A percentile compares a stretch with the other conserved stretches of the same genome.
These are phyloP conservation scores for Caenorhabditis sp. DNA, from an alignment of 2,888 invertebrate species.

Conservation along the genomic window DNA sequence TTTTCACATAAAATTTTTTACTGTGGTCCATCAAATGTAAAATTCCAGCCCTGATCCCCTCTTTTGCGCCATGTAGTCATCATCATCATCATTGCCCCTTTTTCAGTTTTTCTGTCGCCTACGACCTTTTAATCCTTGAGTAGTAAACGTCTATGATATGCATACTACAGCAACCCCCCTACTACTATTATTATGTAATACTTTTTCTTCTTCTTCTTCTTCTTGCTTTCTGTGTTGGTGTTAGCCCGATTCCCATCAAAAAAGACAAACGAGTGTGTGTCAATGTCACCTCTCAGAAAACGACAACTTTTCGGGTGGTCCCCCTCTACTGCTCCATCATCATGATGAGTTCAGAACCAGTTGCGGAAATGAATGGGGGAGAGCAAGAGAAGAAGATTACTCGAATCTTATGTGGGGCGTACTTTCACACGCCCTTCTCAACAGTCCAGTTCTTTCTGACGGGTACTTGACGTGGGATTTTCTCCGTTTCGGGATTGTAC, in stretches of 20 bases:
- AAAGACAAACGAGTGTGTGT: conserved; percentile 52
- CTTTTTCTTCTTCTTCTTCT: too few species aligned
- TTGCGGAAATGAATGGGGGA: background rate
- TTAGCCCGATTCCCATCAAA: conserved; percentile 33
- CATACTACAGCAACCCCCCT: conserved; percentile 48
- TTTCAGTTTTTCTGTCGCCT: conserved; percentile 5
- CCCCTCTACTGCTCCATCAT: conserved; percentile 14
- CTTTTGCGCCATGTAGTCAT: too few species aligned
- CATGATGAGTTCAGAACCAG: conserved; percentile 41
- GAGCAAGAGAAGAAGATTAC: conserved; percentile 25
- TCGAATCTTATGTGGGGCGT: background rate
- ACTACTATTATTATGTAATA: conserved; percentile 25
- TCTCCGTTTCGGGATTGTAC: conserved; percentile 28
- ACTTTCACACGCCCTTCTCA: conserved; percentile 43
- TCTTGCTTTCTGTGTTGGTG: conserved; percentile 14
- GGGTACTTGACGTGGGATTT: conserved; percentile 36
- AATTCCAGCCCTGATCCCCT: too few species aligned
- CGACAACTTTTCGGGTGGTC: background rate
- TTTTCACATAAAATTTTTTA: too few species aligned
- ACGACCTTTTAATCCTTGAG: conserved; percentile 52
- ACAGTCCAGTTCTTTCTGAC: conserved; percentile 21
- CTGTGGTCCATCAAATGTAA: too few species aligned
- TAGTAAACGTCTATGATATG: conserved; percentile 37
- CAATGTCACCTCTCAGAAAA: conserved; percentile 15
- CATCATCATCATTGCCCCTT: background rate